Base-by-base conservation (phyloP, 2,888 invertebrate genomes). In the Nasonia oneida region DNA sequence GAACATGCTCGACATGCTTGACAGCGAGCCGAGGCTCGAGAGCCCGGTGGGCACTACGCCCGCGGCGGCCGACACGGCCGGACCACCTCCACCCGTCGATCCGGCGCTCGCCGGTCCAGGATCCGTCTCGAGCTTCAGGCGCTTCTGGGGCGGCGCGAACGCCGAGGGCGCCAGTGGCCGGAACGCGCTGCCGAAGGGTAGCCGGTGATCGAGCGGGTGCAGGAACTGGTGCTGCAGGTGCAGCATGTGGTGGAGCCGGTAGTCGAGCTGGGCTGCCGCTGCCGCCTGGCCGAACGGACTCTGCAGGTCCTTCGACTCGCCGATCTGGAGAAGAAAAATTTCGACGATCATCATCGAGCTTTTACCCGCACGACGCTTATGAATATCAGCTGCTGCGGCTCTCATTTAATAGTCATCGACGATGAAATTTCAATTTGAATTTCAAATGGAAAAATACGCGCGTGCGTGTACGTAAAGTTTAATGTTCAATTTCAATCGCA, bases 201-300 rank as follows among this genome's bases (percentile, higher is more conserved):
- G 92, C 91, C 95, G 94, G 88, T 95, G 95, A 90, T 95, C 95
- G 87, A 96, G 93, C 70, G 96, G 96, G 90, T 96, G 96, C 87
- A 96, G 94, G 91, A 96, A 96, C 92, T 96, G 96, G 88, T 96
- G 96, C 91, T 96, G 96, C 89, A 96, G 94, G 91, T 96, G 96
- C 90, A 96, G 95, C 92, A 96, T 94, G 89, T 96, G 95, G 93
- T 96, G 96, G 37, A 95, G 93, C 87, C 96, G 95, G 92, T 96
- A 95, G 88, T 94, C 94, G 74, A 94, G 92, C 3, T 92, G 95
- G 90, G 94, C 95, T 89, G 95, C 95, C 90, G 95, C 95, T 90
- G 95, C 95, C 90, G 95, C 95, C 90, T 95, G 95, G 84, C 93
- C 92, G 94, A 95, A 96, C 90, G 95, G 96, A 92, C 95, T 95